phyloP scores from a whole-genome alignment of 2,797 vertebrate species.

The Eulemur coronatus region DNA sequence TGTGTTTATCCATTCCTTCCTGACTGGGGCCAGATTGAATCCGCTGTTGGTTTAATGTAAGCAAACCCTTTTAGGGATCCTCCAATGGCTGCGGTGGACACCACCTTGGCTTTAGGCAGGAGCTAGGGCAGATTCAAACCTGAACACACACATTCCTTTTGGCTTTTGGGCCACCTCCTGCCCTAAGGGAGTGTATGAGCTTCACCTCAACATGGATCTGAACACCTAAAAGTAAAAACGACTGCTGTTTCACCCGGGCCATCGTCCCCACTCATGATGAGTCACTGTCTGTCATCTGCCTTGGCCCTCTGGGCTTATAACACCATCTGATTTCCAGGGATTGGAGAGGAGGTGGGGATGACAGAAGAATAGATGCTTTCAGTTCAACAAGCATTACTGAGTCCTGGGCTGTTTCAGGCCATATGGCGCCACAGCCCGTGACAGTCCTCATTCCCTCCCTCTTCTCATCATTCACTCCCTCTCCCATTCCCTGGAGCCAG shows the following conservation, averaged over 20 bases:
- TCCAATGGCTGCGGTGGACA: not conserved
- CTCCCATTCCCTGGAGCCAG: not conserved
- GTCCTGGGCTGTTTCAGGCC: not conserved
- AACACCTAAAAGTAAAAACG: constrained; percentile 16
- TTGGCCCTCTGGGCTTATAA: not conserved
- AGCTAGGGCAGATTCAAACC: not conserved
- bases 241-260: not conserved
- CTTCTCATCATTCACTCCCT: not conserved
- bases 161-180: not conserved
- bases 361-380: constrained; percentile 15
- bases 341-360: not conserved
- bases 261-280: not conserved
- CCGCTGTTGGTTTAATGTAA: not conserved
- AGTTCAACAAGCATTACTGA: not conserved
- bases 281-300: constrained; percentile 40
- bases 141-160: not conserved
- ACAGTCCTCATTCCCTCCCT: not conserved
- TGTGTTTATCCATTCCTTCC: not conserved
- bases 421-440: not conserved
- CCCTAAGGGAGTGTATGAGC: not conserved
- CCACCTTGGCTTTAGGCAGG: not conserved
- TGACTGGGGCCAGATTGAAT: not conserved
- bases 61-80: not conserved
- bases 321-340: constrained; percentile 42
- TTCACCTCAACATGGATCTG: not conserved